These are phyloP conservation scores for Synergus japonicus DNA, from an alignment of 2,888 invertebrate genomes.

Conservation along the genomic window DNA sequence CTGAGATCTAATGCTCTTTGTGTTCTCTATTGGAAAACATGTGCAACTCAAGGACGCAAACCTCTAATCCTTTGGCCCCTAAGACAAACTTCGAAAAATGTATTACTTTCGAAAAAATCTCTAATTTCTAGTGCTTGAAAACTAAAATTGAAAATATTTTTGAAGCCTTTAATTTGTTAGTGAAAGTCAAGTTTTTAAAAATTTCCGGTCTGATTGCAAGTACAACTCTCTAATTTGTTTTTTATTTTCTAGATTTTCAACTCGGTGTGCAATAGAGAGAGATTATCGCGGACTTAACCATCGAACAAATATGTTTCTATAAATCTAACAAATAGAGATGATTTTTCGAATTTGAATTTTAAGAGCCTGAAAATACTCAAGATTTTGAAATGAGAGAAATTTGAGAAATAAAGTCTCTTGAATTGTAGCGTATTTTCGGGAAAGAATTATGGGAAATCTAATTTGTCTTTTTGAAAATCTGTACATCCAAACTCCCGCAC, in stretches of 20 bases:
- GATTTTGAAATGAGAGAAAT: not conserved
- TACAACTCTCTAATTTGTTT: not conserved
- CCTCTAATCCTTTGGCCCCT: not conserved
- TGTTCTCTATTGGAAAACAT: constrained; percentile 29
- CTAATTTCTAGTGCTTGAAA: not conserved
- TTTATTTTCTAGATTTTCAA: constrained; percentile 4
- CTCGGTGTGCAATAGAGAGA: not conserved
- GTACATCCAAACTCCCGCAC: not conserved
- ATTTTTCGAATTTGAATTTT: not conserved
- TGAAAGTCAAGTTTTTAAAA: constrained; percentile 10
- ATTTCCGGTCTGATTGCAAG: not conserved
- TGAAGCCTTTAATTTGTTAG: not conserved
- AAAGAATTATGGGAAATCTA: not conserved
- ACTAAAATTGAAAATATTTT: not conserved
- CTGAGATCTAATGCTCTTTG: constrained; percentile 37
- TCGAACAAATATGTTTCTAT: not conserved
- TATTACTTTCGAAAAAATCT: not conserved
- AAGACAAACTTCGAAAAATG: not conserved
- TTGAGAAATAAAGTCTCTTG: not conserved
- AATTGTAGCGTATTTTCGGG: not conserved
- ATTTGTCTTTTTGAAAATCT: constrained; percentile 14
- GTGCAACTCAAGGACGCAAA: constrained; percentile 24
- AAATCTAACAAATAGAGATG: not conserved
- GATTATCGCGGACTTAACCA: not conserved
- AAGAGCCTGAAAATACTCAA: not conserved